Evolutionary conservation across 1,140 invertebrate species (phyloP), one percentile per base, ranked within the genome.

Genomic region (Drosophila suzukii): DNA sequence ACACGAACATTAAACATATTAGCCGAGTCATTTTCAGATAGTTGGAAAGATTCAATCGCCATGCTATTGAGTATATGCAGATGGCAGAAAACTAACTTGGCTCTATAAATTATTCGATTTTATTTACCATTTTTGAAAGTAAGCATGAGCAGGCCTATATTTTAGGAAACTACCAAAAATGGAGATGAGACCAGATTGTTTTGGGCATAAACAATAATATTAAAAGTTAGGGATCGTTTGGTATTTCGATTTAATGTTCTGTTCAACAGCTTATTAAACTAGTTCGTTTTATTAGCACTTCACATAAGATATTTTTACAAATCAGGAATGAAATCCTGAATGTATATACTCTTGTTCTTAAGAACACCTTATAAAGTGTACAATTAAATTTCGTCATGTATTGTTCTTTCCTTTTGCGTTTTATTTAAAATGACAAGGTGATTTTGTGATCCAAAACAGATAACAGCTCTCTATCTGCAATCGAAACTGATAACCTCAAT

Each of bases 1-100:
- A 58, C 66, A 72, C 53, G 44, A 58, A 72, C 53, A 72, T 50
- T 58, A 57, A 49, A 71, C 20, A 49, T 71, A 56, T 68, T n/a
- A 47, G 44, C 67, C 36, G 68, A 72, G 17, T 72, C 51, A 72
- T 6, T 36, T 50, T 17, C 32, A 67, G 47, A 36, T 44, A 54
- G 46, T 46, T 36, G 27, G 44, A 49, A 67, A 54, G 38, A 68
- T 68, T 20, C 30, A 54, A 46, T 61, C 38, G 53, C 13, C 43
- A 6, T 36, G 58, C 34, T 34, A 36, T 67, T 62, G 58, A 43
- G 36, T 43, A 32, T 43, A 34, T 67, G 60, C 46, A 43, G 44
- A 43, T 50, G 41, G 6, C 41, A 30, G 10, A 30, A 30, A 44
- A 43, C 38, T 56, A 15, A 34, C 17, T 63, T 13, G 32, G 6